Percentiles rank a stretch among this genome's conserved stretches.
Conservation (phyloP, 2,888 invertebrate genomes). For the Tetragonula carbonaria region DNA sequence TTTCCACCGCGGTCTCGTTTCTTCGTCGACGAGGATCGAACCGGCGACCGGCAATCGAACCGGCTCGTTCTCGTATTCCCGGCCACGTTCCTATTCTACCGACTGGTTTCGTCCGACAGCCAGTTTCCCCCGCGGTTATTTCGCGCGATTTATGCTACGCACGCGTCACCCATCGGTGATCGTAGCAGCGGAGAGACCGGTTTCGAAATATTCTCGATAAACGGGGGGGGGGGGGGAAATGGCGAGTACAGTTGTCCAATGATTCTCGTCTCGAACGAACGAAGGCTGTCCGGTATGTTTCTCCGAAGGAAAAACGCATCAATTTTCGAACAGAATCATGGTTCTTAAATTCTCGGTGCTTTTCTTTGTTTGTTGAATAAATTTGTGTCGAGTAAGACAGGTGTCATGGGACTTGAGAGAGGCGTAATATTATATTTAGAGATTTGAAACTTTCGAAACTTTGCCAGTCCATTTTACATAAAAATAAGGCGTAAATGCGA, state of each 20-base stretch:
- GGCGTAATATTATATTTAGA: too few relatives aligned
- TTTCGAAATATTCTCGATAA: neutral
- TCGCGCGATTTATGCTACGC: conserved; percentile 8
- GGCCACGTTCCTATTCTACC: conserved; percentile 14
- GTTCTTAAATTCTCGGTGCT: too few relatives aligned
- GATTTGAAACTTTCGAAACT: too few relatives aligned
- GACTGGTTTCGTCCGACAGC: neutral
- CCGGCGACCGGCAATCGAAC: neutral
- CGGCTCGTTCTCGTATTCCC: conserved; percentile 32
- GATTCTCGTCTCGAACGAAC: too few relatives aligned
- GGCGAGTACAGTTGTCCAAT: neutral
- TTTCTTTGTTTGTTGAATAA: too few relatives aligned
- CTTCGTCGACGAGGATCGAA: conserved; percentile 19
- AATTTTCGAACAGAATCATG: too few relatives aligned
- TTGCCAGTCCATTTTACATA: too few relatives aligned
- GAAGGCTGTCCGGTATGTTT: too few relatives aligned
- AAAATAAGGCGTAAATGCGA: too few relatives aligned
- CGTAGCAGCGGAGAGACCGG: neutral
- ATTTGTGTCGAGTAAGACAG: too few relatives aligned
- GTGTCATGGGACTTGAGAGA: too few relatives aligned
- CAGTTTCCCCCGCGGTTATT: neutral
- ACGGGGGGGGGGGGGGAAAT: neutral
- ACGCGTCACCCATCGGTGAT: neutral
- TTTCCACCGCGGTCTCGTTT: conserved; percentile 16
- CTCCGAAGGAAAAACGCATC: too few relatives aligned